Base-by-base conservation (phyloP, 2,888 invertebrate species). In the Gymnoscelis rufifasciata region DNA sequence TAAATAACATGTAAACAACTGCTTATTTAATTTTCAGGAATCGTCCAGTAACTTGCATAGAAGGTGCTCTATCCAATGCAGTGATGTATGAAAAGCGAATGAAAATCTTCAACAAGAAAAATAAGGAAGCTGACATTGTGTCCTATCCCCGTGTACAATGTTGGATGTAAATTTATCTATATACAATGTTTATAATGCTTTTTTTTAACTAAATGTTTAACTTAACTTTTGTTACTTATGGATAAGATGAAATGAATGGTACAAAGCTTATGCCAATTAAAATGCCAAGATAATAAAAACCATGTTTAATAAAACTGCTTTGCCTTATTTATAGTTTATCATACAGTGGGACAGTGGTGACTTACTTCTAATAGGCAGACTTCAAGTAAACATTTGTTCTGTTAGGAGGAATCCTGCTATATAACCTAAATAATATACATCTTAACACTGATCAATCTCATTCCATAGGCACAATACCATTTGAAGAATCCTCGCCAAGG, bases 41-140 rank as follows among this genome's bases (percentile, higher is more conserved):
- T 48, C 83, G 90, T 0, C 90, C 90, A 30, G 86, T 89, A 0
- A 90, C 90, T 0, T 90, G 90, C 53, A 86, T 90, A 39, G 91
- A 91, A 64, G 91, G 91, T 3, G 90, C 87, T 39, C 74, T 90
- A 0, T 89, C 89, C 1, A 91, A 89, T 64, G 90, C 87, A 0
- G 90, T 91, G 7, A 79, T 90, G 47, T 87, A 89, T 61, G 86
- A 89, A 56, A 80, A 76, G 51, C 64, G 88, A 23, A 72, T 87
- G 69, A 78, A 78, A 40, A 54, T 62, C 11, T 57, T 77, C 37
- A 64, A 78, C 41, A 71, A 66, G 54, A 74, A 70, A 46, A 71
- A 66, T 42, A 78, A 70, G 41, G 75, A 76, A 11, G 64, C 62
- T 14, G 62, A 44, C 1, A 62, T 86, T 10, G 59, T 59, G 11